Evolutionary conservation across 2,113 vertebrate species (phyloP).

Genomic region (Hucho hucho): DNA sequence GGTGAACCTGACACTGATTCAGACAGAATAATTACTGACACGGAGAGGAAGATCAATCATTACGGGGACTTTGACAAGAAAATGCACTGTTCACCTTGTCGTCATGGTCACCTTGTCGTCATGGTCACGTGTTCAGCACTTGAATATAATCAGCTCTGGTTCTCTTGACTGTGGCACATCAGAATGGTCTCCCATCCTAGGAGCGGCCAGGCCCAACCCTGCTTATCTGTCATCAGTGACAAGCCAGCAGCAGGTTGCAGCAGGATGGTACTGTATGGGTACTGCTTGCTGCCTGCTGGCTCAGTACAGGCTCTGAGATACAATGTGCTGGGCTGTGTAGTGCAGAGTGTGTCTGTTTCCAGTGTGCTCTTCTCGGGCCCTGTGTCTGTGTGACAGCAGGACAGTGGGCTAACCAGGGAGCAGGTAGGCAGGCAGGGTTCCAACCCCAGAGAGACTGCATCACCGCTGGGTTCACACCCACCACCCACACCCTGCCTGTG

Average conservation of each 20-base stretch:
- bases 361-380: neutral
- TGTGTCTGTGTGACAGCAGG: constrained; percentile 4
- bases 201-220: neutral
- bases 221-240: no score
- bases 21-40: no score
- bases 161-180: neutral
- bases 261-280: no score
- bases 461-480: neutral
- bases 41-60: no score
- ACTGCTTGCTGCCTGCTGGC: no score
- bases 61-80: no score
- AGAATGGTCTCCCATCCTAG: neutral
- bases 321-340: neutral
- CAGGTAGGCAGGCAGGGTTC: neutral
- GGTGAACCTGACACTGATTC: no score
- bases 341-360: neutral
- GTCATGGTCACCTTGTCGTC: neutral
- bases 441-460: neutral
- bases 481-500: neutral
- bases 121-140: neutral
- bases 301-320: no score
- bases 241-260: no score
- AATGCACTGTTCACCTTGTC: neutral
- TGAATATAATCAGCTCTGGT: neutral
- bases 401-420: neutral